Conservation (phyloP, 2,113 vertebrate species). For the Brachypodius melanocephalos region DNA sequence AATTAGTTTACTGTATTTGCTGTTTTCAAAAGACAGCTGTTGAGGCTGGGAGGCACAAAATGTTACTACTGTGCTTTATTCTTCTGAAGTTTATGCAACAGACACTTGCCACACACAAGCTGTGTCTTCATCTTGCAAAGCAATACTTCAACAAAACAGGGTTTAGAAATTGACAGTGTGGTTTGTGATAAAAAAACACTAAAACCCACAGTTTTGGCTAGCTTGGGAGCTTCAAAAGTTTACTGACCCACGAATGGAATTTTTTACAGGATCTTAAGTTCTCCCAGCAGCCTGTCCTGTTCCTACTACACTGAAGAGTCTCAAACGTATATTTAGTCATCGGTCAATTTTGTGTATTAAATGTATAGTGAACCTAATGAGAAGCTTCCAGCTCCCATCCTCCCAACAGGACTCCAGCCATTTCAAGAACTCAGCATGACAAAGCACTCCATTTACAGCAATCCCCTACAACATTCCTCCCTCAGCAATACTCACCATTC, state of each 20-base stretch:
- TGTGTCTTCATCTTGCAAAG: neutral
- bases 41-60: neutral
- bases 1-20: neutral
- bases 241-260: neutral
- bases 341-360: neutral
- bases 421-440: slow-evolving; percentile 40
- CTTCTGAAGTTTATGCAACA: neutral
- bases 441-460: slow-evolving; percentile 56
- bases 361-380: neutral
- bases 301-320: neutral
- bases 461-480: slow-evolving; percentile 31
- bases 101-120: neutral
- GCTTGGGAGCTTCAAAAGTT: neutral
- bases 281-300: neutral
- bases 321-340: neutral
- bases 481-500: slow-evolving; percentile 89
- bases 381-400: slow-evolving; percentile 49
- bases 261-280: neutral
- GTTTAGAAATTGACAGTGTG: neutral
- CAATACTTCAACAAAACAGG: neutral
- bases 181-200: neutral
- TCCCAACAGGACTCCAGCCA: slow-evolving; percentile 39
- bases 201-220: neutral
- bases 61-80: neutral
- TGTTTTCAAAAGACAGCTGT: neutral